Evolutionary conservation across 2,797 vertebrate species (phyloP).

Genomic region (Sebastes minor): DNA sequence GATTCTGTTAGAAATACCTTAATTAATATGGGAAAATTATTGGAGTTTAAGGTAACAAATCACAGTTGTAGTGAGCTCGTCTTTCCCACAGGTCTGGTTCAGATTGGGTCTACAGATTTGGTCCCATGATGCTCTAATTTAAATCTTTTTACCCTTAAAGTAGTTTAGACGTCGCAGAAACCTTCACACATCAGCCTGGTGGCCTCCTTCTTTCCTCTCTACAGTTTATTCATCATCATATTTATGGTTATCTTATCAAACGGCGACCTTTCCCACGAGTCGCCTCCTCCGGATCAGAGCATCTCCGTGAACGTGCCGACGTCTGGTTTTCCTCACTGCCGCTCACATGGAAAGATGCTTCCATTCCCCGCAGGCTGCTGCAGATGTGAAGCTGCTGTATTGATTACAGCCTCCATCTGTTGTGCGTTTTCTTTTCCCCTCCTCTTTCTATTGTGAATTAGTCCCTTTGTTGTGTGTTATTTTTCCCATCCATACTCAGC

Average conservation of each 20-base stretch:
- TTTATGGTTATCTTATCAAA: background rate
- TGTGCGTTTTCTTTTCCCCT: conserved; percentile 65
- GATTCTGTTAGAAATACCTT: background rate
- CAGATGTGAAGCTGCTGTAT: conserved; percentile 68
- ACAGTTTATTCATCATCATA: background rate
- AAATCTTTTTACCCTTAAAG: background rate
- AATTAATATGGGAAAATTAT: too few species aligned
- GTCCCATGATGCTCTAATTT: background rate
- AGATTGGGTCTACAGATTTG: background rate
- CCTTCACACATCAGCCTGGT: background rate
- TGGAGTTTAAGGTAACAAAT: too few species aligned
- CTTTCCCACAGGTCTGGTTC: background rate
- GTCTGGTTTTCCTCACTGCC: conserved; percentile 56
- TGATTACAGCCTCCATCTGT: conserved; percentile 79
- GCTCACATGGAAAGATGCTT: conserved; percentile 54
- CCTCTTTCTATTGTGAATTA: conserved; percentile 72
- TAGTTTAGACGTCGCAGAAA: background rate
- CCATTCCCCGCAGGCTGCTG: conserved; percentile 37
- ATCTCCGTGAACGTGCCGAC: background rate
- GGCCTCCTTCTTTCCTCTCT: background rate
- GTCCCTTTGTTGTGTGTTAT: conserved; percentile 75
- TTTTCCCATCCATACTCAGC: conserved; percentile 61
- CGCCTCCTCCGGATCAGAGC: background rate
- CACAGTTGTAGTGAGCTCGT: too few species aligned
- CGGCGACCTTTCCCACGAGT: background rate